phyloP scores from a whole-genome alignment of 2,888 invertebrate species.

The Agrotis clavis region DNA sequence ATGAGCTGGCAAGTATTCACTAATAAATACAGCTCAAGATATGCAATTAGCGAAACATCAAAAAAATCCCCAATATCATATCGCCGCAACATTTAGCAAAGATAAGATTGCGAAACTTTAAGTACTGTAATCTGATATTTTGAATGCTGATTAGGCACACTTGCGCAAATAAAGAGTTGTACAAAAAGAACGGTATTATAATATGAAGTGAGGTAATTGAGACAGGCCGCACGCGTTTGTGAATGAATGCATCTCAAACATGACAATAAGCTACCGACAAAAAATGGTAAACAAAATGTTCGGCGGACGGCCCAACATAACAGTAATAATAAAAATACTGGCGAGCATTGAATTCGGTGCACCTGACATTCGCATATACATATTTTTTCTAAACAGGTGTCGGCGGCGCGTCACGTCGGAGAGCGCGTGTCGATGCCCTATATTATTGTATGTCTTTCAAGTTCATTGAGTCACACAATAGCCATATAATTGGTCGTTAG shows the following conservation, averaged over 20 bases:
- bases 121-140: conserved; percentile 52
- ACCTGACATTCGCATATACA: conserved; percentile 80
- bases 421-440: conserved; percentile 88
- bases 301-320: conserved; percentile 57
- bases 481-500: conserved; percentile 88
- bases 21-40: conserved; percentile 21
- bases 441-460: conserved; percentile 88
- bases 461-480: conserved; percentile 89
- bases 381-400: conserved; percentile 88
- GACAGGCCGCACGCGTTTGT: conserved; percentile 31
- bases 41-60: conserved; percentile 40
- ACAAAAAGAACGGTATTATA: conserved; percentile 8
- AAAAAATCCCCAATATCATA: conserved; percentile 36
- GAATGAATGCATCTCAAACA: conserved; percentile 53
- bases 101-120: conserved; percentile 57
- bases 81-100: conserved; percentile 43
- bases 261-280: conserved; percentile 60
- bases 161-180: conserved; percentile 29
- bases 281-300: conserved; percentile 69
- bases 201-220: conserved; percentile 26
- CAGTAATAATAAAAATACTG: conserved; percentile 76
- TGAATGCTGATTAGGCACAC: conserved; percentile 32
- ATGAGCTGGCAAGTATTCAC: conserved; percentile 12
- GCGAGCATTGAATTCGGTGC: conserved; percentile 79
- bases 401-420: conserved; percentile 69